A percentile compares a stretch with the other conserved stretches of the same genome.
These are phyloP conservation scores for Labeo catla DNA, from an alignment of 2,113 vertebrate genomes.

Conservation along the genomic window DNA sequence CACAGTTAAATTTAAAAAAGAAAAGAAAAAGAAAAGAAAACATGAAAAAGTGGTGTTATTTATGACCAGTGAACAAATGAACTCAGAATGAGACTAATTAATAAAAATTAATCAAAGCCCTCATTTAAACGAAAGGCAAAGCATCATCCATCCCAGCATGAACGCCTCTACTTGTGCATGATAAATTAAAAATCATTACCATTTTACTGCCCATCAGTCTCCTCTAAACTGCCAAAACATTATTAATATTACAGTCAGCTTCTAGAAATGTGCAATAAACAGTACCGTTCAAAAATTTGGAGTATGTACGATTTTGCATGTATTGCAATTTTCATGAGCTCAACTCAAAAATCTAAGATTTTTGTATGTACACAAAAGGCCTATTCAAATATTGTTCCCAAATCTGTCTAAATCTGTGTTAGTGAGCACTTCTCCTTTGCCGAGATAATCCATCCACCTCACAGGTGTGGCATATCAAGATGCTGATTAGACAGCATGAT, in stretches of 20 bases:
- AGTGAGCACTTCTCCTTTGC: no score
- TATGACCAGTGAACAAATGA: not conserved
- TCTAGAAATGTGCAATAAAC: not conserved
- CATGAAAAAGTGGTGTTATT: not conserved
- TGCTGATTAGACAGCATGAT: no score
- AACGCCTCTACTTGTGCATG: not conserved
- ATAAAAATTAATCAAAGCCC: not conserved
- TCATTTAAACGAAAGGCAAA: no score
- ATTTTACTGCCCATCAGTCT: not conserved
- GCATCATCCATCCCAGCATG: not conserved
- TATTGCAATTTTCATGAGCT: no score
- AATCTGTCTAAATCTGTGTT: no score
- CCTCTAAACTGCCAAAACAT: not conserved
- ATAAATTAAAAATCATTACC: not conserved
- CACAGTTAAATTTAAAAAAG: no score
- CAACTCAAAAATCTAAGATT: no score
- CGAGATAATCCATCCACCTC: no score
- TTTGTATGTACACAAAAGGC: no score
- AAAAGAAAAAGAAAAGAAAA: not conserved
- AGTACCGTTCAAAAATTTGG: not conserved
- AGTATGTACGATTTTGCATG: not conserved
- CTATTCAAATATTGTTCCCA: no score
- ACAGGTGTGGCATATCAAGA: no score
- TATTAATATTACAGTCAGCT: not conserved
- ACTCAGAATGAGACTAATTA: not conserved